Evolutionary conservation across 2,113 vertebrate genomes (phyloP).

Genomic region (Hippolais icterina): DNA sequence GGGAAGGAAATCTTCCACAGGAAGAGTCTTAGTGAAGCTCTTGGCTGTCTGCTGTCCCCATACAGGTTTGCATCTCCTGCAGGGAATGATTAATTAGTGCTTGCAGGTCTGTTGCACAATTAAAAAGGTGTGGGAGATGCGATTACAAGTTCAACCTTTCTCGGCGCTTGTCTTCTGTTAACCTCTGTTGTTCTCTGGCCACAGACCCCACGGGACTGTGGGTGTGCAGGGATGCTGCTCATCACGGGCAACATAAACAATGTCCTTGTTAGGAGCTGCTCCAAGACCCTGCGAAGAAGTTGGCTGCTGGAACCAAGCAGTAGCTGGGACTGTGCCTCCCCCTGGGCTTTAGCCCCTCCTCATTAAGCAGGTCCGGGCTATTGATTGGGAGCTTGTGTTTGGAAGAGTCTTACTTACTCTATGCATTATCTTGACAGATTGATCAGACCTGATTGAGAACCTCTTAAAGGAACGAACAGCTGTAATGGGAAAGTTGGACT

Average conservation of each 20-base stretch:
- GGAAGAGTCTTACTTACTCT: slow-evolving; percentile 91
- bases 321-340: slow-evolving; percentile 79
- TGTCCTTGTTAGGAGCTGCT: slow-evolving; percentile 78
- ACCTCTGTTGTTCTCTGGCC: slow-evolving; percentile 61
- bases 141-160: slow-evolving; percentile 58
- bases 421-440: slow-evolving; percentile 99
- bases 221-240: slow-evolving; percentile 54
- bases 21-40: neutral
- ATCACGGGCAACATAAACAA: slow-evolving; percentile 68
- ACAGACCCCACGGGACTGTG: slow-evolving; percentile 53
- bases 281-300: slow-evolving; percentile 67
- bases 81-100: slow-evolving; percentile 55
- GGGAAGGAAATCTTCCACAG: neutral
- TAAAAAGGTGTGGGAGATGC: slow-evolving; percentile 4
- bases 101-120: slow-evolving; percentile 50
- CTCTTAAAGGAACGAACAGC: slow-evolving; percentile 94
- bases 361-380: slow-evolving; percentile 91
- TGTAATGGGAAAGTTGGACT: slow-evolving; percentile 93
- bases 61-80: neutral
- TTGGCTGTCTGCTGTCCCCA: neutral
- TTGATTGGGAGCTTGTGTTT: slow-evolving; percentile 91
- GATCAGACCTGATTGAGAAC: slow-evolving; percentile 99
- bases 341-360: slow-evolving; percentile 88
- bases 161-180: slow-evolving; percentile 72
- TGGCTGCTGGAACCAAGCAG: slow-evolving; percentile 60